A percentile compares a stretch with the other conserved stretches of the same genome.
Conservation (phyloP, 2,888 invertebrate species). For the Pemphredon lugubris region DNA sequence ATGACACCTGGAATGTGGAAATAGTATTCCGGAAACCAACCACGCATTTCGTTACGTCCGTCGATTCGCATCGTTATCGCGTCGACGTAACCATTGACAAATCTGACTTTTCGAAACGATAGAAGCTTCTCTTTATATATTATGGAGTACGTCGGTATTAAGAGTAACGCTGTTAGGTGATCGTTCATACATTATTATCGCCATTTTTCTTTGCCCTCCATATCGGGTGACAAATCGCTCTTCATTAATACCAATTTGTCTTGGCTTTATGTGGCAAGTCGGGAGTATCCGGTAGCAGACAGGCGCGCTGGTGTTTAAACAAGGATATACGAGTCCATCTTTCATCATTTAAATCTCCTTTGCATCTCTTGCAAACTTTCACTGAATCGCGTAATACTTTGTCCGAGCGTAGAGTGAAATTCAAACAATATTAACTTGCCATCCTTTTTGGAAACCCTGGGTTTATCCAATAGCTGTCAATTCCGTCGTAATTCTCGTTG, state of each 20-base stretch:
- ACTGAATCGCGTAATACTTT: background rate
- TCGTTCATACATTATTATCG: too few species aligned
- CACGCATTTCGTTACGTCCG: background rate
- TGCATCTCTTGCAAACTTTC: slow-evolving; percentile 1
- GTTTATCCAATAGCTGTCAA: too few species aligned
- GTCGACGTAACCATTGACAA: slow-evolving; percentile 1
- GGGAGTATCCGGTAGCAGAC: slow-evolving; percentile 39
- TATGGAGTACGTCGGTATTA: background rate
- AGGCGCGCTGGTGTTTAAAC: slow-evolving; percentile 31
- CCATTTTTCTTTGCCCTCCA: slow-evolving; percentile 1
- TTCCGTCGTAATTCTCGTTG: background rate
- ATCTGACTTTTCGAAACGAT: slow-evolving; percentile 2
- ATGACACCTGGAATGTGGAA: slow-evolving; percentile 20
- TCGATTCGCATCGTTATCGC: slow-evolving; percentile 28
- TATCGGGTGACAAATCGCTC: slow-evolving; percentile 63
- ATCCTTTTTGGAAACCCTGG: too few species aligned
- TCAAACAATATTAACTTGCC: too few species aligned
- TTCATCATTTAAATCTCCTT: slow-evolving; percentile 30
- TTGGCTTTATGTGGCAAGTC: slow-evolving; percentile 47
- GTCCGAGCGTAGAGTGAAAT: background rate
- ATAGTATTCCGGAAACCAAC: background rate
- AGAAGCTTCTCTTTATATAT: background rate
- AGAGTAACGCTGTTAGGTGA: too few species aligned
- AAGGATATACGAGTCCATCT: slow-evolving; percentile 12
- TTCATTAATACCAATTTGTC: slow-evolving; percentile 72